Evolutionary conservation across 2,797 vertebrate species (phyloP).

Genomic region (Dromococcyx pavoninus): DNA sequence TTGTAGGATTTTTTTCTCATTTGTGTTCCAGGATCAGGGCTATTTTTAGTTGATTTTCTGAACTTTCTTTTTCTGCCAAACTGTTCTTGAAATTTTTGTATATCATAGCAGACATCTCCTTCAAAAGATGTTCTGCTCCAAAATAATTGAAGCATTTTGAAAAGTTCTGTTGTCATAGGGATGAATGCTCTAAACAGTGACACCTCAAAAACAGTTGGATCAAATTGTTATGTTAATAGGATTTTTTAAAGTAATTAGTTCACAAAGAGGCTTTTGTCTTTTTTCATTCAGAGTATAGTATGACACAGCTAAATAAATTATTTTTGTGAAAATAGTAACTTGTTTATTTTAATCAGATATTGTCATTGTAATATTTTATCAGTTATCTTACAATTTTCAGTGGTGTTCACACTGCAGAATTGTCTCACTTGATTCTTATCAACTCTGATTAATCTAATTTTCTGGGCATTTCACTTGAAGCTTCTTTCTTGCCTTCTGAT

Average conservation of each 20-base stretch:
- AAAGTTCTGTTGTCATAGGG: constrained; percentile 21
- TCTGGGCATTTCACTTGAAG: constrained; percentile 35
- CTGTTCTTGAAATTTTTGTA: not conserved
- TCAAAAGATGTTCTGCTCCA: not conserved
- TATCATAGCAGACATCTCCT: not conserved
- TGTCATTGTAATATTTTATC: constrained; percentile 52
- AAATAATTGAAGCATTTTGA: constrained; percentile 30
- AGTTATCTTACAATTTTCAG: constrained; percentile 27
- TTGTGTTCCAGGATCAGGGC: not conserved
- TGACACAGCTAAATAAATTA: constrained; percentile 69
- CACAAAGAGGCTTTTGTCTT: constrained; percentile 68
- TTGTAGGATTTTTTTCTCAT: not conserved
- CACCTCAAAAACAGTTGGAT: constrained; percentile 19
- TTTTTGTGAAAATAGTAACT: constrained; percentile 69
- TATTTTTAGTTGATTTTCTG: not conserved
- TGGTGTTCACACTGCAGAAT: not conserved
- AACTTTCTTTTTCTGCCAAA: not conserved
- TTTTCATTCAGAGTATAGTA: constrained; percentile 57
- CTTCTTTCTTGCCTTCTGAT: constrained; percentile 3
- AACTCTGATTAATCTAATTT: constrained; percentile 55
- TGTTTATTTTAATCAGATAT: constrained; percentile 74
- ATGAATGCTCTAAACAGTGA: constrained; percentile 28
- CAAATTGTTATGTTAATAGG: constrained; percentile 66
- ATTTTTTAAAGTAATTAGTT: constrained; percentile 70
- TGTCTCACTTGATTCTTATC: constrained; percentile 63